phyloP scores from a whole-genome alignment of 1,140 invertebrate species.

The Drosophila pseudoananassae region DNA sequence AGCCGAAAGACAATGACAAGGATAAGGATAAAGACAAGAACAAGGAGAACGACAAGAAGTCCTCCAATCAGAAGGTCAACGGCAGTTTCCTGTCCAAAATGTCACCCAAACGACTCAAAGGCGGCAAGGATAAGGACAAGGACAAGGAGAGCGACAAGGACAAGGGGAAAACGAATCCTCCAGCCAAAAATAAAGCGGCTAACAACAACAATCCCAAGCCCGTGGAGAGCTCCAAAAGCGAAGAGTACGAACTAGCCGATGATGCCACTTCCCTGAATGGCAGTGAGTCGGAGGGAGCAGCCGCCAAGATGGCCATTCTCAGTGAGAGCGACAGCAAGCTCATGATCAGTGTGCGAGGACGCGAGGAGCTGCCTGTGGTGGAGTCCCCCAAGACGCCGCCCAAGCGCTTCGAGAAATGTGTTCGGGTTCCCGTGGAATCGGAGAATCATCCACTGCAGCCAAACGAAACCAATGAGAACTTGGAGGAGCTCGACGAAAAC shows the following conservation, averaged over 20 bases:
- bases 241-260: conserved; percentile 86
- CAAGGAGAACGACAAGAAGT: conserved; percentile 68
- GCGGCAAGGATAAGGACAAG: conserved; percentile 44
- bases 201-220: conserved; percentile 37
- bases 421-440: conserved; percentile 70
- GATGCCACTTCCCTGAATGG: conserved; percentile 85
- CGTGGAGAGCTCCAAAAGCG: conserved; percentile 18
- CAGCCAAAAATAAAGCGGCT: conserved; percentile 23
- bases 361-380: conserved; percentile 88
- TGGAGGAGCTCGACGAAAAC: conserved; percentile 1
- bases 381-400: conserved; percentile 47
- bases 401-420: conserved; percentile 64
- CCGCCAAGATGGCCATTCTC: conserved; percentile 81
- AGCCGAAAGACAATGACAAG: conserved; percentile 63
- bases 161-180: conserved; percentile 29
- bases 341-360: conserved; percentile 87
- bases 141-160: conserved; percentile 34
- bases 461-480: conserved; percentile 53
- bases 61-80: conserved; percentile 59
- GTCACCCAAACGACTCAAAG: conserved; percentile 68
- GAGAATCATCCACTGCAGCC: conserved; percentile 77
- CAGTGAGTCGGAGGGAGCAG: conserved; percentile 54
- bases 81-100: conserved; percentile 64
- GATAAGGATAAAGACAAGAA: conserved; percentile 57
- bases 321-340: conserved; percentile 84